phyloP scores from a whole-genome alignment of 2,797 vertebrate species.

The Dendrocincla fuliginosa region DNA sequence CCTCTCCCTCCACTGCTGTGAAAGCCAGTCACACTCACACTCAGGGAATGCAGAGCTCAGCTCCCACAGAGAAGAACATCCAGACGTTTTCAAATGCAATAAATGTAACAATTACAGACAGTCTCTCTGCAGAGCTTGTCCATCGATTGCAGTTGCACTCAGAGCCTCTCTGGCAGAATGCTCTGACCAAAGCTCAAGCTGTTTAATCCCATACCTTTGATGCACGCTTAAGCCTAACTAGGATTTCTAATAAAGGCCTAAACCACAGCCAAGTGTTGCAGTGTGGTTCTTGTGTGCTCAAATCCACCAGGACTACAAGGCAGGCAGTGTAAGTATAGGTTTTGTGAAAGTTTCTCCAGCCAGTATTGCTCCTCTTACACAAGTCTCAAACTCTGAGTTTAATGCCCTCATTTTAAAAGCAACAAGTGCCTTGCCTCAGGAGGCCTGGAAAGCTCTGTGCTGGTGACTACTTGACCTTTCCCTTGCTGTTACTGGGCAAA shows the following conservation, averaged over 20 bases:
- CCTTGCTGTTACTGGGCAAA: background rate
- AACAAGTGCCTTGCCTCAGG: background rate
- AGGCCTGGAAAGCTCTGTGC: background rate
- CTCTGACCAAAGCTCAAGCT: background rate
- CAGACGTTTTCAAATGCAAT: background rate
- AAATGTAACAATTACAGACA: background rate
- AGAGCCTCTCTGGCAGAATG: background rate
- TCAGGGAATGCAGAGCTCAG: background rate
- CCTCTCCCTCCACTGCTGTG: background rate
- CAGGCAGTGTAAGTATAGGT: background rate
- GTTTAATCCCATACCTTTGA: rapidly evolving
- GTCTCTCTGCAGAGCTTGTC: background rate
- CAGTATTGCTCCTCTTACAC: background rate
- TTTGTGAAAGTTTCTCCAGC: background rate
- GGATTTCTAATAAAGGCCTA: background rate
- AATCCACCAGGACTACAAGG: background rate
- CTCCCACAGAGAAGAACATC: background rate
- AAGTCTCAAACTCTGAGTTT: background rate
- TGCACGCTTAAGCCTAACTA: background rate
- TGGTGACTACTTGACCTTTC: background rate
- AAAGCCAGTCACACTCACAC: background rate
- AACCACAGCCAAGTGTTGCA: background rate
- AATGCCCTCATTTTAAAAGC: background rate
- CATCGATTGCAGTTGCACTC: background rate
- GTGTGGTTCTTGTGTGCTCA: background rate